phyloP scores from a whole-genome alignment of 2,888 invertebrate species.

The Octonoba sinensis region DNA sequence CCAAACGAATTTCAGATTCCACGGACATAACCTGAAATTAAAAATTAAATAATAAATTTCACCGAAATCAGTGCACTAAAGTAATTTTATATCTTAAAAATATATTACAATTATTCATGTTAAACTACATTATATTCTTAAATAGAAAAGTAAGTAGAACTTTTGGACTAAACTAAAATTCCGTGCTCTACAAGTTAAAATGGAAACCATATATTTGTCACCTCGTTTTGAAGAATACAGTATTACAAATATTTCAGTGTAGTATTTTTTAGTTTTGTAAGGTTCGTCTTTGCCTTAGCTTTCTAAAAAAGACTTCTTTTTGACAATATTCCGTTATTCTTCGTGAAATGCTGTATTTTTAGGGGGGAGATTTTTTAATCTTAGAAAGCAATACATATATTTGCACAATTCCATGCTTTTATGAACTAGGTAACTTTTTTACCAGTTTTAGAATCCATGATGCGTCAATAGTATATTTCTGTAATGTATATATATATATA shows the following conservation, averaged over 20 bases:
- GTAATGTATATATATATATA: too few species aligned
- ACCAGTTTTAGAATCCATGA: too few species aligned
- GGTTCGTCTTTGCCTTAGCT: background rate
- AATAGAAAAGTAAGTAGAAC: too few species aligned
- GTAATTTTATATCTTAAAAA: too few species aligned
- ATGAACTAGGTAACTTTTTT: too few species aligned
- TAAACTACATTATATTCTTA: too few species aligned
- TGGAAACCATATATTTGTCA: constrained; percentile 55
- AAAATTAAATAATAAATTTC: too few species aligned
- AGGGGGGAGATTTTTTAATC: background rate
- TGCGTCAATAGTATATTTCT: too few species aligned
- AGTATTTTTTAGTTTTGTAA: constrained; percentile 16
- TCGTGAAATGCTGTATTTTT: constrained; percentile 50
- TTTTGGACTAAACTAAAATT: background rate
- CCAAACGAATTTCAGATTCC: too few species aligned
- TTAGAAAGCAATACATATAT: constrained; percentile 40
- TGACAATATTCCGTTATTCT: constrained; percentile 2
- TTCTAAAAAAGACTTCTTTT: background rate
- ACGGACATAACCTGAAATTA: too few species aligned
- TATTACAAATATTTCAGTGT: constrained; percentile 27
- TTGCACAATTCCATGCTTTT: background rate
- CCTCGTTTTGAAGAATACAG: constrained; percentile 37
- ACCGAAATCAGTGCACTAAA: too few species aligned
- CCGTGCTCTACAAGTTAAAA: background rate
- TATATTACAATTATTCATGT: too few species aligned